Base-by-base conservation (phyloP, 1,140 invertebrate species). In the Brachionus rotundiformis region DNA sequence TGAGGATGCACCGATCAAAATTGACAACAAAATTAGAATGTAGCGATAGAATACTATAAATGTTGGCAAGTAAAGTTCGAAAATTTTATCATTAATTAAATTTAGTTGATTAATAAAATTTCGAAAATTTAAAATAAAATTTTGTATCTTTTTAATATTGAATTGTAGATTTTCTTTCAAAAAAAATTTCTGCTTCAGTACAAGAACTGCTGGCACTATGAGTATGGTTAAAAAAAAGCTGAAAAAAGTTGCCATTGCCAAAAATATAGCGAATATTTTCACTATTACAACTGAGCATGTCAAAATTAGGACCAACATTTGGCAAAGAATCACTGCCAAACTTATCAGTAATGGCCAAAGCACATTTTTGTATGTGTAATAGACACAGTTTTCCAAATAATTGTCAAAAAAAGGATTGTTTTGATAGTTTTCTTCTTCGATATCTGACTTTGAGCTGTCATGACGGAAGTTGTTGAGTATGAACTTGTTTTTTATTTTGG, bases 21-120 rank as follows among this genome's bases (percentile, higher is more conserved):
- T 2, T 3, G 68, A 73, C 2, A 73, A 13, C 25, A 73, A 44
- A 11, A 73, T 73, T 23, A 73, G 25, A 25, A 73, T 73, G 7
- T 73, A 73, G 6, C 68, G 68, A 73, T 73, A 73, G 25, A 73
- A 73, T 11, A 73, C 36, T 10, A 73, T 73, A 47, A 73, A 73
- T 44, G 36, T 73, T 2, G 68, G 68, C 6, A 73, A 13, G 27
- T 73, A 73, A 27, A 73, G 23, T 41, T 73, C 68, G 25, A 73
- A 73, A 44, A 73, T 73, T 73, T 73, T 73, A 11, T 73, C 36
- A 44, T 73, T 19, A 13, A 73, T 41, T 13, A 44, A 73, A 73
- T 73, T 73, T 4, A 44, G 39, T 44, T 44, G 16, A 73, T 44
- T 73, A 8, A 44, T 44, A 23, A 73, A 73, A 73, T 73, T 73